Conservation (phyloP, 1,140 invertebrate genomes). For the Lasaia peninsularis region DNA sequence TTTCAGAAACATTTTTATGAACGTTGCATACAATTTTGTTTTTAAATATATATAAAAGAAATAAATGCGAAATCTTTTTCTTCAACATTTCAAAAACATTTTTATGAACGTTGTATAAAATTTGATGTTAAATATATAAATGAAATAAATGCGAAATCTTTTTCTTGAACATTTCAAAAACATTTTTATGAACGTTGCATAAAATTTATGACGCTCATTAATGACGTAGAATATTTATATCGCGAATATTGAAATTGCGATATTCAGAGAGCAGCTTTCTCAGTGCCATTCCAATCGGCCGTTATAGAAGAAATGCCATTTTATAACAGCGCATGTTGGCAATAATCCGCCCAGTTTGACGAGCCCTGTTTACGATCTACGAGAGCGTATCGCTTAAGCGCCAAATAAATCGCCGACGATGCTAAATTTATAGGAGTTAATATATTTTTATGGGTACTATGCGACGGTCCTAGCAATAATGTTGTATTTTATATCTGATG, state of each 20-base stretch:
- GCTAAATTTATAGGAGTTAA: constrained; percentile 60
- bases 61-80: too few relatives aligned
- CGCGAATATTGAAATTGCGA: background rate
- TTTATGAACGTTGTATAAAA: too few relatives aligned
- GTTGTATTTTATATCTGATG: constrained; percentile 30
- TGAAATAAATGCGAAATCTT: too few relatives aligned
- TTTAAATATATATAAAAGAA: too few relatives aligned
- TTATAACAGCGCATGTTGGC: constrained; percentile 38
- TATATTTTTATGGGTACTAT: constrained; percentile 52
- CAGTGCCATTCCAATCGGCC: constrained; percentile 7
- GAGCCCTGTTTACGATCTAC: constrained; percentile 53
- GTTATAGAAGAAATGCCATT: constrained; percentile 31
- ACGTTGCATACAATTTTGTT: too few relatives aligned
- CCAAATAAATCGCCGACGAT: constrained; percentile 58
- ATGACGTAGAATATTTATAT: background rate
- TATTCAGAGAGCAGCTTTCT: constrained; percentile 3
- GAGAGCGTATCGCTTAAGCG: constrained; percentile 49
- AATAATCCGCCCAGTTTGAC: constrained; percentile 46
- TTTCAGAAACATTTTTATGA: too few relatives aligned
- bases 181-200: too few relatives aligned
- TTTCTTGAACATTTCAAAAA: too few relatives aligned
- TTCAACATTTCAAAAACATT: too few relatives aligned
- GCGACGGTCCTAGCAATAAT: constrained; percentile 35
- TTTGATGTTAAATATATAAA: too few relatives aligned
- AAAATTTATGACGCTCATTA: background rate